A percentile compares a stretch with the other conserved stretches of the same genome.
phyloP scores from a whole-genome alignment of 1,140 invertebrate species.

The Aphelenchoides besseyi region DNA sequence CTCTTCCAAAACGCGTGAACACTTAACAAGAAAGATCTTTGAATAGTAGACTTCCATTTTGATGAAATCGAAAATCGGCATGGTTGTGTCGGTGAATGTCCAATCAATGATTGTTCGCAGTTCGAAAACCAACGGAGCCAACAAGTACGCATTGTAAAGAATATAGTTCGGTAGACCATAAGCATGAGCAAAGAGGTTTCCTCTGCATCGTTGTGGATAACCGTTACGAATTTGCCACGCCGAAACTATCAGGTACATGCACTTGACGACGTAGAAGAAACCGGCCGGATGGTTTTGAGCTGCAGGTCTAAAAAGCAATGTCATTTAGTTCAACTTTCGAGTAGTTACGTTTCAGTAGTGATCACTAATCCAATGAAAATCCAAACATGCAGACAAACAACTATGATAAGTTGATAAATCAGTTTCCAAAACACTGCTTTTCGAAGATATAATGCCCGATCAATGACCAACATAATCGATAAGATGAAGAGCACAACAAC shows the following conservation, averaged over 20 bases:
- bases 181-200: constrained; percentile 51
- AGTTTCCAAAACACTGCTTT: constrained; percentile 86
- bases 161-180: constrained; percentile 55
- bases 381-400: constrained; percentile 90
- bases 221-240: constrained; percentile 60
- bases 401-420: constrained; percentile 82
- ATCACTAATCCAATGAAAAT: constrained; percentile 91
- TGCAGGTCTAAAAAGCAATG: not conserved
- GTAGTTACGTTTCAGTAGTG: constrained; percentile 74
- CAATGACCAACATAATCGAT: constrained; percentile 87
- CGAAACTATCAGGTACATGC: constrained; percentile 51
- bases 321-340: not conserved
- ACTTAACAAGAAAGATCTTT: constrained; percentile 52
- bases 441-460: constrained; percentile 86
- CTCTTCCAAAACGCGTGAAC: constrained; percentile 42
- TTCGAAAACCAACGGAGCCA: constrained; percentile 91
- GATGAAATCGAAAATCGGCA: constrained; percentile 93
- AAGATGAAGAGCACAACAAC: constrained; percentile 85
- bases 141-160: constrained; percentile 72
- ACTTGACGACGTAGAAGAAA: constrained; percentile 53
- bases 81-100: constrained; percentile 87
- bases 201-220: constrained; percentile 52
- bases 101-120: constrained; percentile 94
- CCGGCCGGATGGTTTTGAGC: constrained; percentile 34
- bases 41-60: constrained; percentile 77